Conservation (phyloP, 2,113 vertebrate species). For the Cinclus cinclus region DNA sequence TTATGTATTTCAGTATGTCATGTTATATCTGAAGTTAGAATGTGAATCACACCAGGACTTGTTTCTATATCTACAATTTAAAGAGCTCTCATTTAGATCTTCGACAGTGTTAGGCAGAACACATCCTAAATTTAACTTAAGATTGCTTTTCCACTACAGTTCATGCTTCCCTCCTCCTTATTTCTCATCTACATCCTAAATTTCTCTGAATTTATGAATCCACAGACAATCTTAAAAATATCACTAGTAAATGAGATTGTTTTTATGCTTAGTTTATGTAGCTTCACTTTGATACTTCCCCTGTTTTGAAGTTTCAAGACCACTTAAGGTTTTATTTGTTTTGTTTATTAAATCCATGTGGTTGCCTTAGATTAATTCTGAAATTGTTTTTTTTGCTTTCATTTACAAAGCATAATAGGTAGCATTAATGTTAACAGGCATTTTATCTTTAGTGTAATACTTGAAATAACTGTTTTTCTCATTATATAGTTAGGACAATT, state of each 20-base stretch:
- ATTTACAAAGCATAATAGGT: neutral
- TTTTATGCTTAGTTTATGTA: neutral
- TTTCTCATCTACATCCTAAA: neutral
- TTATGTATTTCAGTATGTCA: neutral
- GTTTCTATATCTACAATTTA: neutral
- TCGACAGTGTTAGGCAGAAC: neutral
- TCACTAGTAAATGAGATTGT: neutral
- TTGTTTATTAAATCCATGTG: neutral
- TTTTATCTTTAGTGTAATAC: neutral
- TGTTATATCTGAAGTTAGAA: neutral
- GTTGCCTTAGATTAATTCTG: neutral
- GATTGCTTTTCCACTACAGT: neutral
- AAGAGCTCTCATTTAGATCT: slow-evolving; percentile 4
- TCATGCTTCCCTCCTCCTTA: neutral
- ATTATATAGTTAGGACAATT: neutral
- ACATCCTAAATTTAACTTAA: neutral
- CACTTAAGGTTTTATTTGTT: neutral
- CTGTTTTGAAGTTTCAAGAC: neutral
- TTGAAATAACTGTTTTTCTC: neutral
- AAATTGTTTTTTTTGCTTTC: neutral
- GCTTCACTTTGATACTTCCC: neutral
- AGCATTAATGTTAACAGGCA: neutral
- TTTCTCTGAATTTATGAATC: neutral
- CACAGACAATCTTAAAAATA: neutral
- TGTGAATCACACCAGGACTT: neutral